Base-by-base conservation (phyloP, 2,113 vertebrate genomes). In the Drymodes brunneopygia region DNA sequence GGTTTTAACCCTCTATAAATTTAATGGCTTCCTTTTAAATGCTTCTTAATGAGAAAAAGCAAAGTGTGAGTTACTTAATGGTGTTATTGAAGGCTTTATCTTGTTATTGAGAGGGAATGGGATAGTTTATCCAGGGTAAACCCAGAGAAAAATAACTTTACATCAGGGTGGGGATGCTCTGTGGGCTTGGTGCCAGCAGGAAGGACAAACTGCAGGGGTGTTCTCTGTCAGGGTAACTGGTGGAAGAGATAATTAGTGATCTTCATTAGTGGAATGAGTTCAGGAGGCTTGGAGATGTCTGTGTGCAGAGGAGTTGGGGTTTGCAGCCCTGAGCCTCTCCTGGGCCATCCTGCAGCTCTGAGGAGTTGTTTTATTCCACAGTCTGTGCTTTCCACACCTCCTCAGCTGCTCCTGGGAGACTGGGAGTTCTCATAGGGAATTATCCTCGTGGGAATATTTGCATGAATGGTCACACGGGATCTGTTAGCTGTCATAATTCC, bases 1-100 rank as follows among this genome's bases (percentile, higher is more conserved):
- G 66, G 54, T 64, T 94, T 94, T 95, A 94, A 90, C 66, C 78
- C 58, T 57, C 48, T 80, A 27, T 88, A 92, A 92, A 85, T 92
- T 58, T 88, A 95, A 93, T 79, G 36, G 45, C 28, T 93, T 93
- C 40, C 50, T 69, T 92, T 93, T 75, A 85, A 91, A 88, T 45
- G 53, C 21, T 25, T 88, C 48, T 47, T 93, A 93, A 85, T 80
- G 78, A 85, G 79, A 82, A 84, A 71, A 91, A 86, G 64, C n/a
- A 57, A 83, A 80, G 72, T 62, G 54, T 86, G 58, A 64, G 58
- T 88, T 85, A 60, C 36, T 88, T 75, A 33, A 70, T 66, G 51
- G 38, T 10, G 65, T 82, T 77, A 50, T 27, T 35, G 62, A 88
- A 80, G 50, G 36, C 54, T 95, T 74, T 31, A 22, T 67, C 80